A percentile compares a stretch with the other conserved stretches of the same genome.
phyloP scores from a whole-genome alignment of 2,888 invertebrate genomes.

The Pachydiplax longipennis region DNA sequence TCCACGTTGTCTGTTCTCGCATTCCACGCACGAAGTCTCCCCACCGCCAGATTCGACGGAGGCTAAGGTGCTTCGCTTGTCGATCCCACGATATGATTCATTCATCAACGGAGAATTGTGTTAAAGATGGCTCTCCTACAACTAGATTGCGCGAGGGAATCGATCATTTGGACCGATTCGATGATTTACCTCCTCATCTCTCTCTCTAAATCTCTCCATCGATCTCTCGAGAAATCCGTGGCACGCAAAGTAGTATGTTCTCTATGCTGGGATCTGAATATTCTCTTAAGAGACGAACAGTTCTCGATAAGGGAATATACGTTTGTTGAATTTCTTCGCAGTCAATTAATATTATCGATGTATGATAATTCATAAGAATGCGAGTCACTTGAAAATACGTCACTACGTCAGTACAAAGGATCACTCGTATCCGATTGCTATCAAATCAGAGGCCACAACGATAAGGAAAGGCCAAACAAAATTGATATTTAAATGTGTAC shows the following conservation, averaged over 20 bases:
- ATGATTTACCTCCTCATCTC: not conserved
- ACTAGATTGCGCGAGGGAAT: not conserved
- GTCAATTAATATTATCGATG: no score
- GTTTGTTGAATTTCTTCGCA: no score
- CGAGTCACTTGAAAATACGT: no score
- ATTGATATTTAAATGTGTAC: no score
- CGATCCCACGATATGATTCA: not conserved
- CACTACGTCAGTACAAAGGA: no score
- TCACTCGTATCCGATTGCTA: no score
- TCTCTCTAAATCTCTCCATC: not conserved
- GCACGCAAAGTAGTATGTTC: not conserved
- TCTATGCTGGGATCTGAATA: no score
- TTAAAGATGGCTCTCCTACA: not conserved
- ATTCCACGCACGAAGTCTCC: no score
- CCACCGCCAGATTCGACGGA: not conserved
- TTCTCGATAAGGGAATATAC: not conserved
- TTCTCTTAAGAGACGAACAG: not conserved
- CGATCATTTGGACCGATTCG: not conserved
- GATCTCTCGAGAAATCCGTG: not conserved
- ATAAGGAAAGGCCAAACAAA: no score
- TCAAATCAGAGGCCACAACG: no score
- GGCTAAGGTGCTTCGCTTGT: not conserved
- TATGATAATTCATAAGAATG: no score
- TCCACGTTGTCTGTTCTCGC: no score
- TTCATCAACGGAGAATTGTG: not conserved